Evolutionary conservation across 37 sponge, comb jelly and placozoan species (phyloP).

Genomic region (Cliona cf. orientalis): DNA sequence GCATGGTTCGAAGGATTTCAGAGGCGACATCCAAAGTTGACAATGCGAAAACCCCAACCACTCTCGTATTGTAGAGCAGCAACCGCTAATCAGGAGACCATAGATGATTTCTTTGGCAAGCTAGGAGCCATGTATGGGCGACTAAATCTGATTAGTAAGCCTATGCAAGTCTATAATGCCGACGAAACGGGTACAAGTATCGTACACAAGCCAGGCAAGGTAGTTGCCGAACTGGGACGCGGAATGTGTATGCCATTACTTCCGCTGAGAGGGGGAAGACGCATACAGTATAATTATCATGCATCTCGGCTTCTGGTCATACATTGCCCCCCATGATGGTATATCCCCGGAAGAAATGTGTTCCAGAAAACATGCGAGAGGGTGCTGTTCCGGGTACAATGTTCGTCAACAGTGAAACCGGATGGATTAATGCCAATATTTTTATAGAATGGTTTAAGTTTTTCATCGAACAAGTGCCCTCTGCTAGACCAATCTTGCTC

Average conservation of each 20-base stretch:
- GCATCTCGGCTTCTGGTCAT: conserved; percentile 64
- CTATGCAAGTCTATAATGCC: conserved; percentile 65
- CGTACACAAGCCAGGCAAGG: conserved; percentile 46
- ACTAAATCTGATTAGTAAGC: conserved; percentile 58
- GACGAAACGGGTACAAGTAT: conserved; percentile 52
- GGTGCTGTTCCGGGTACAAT: conserved; percentile 51
- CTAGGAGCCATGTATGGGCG: conserved; percentile 52
- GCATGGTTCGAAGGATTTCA: conserved; percentile 61
- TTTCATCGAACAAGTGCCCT: conserved; percentile 51
- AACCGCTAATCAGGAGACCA: conserved; percentile 39
- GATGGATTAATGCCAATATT: conserved; percentile 64
- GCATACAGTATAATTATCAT: conserved; percentile 55
- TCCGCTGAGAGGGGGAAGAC: conserved; percentile 61
- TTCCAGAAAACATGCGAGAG: conserved; percentile 43
- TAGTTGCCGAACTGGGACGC: conserved; percentile 42
- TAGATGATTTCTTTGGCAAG: conserved; percentile 55
- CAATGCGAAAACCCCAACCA: conserved; percentile 50
- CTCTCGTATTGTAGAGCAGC: conserved; percentile 50
- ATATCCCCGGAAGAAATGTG: conserved; percentile 50
- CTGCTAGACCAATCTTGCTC: conserved; percentile 52
- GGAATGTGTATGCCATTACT: conserved; percentile 48
- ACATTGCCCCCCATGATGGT: conserved; percentile 62
- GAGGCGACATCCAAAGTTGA: conserved; percentile 17
- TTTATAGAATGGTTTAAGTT: conserved; percentile 60
- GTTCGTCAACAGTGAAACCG: conserved; percentile 58